A percentile compares a stretch with the other conserved stretches of the same genome.
Conservation (phyloP, 2,113 vertebrate species). For the Heterochromis multidens region DNA sequence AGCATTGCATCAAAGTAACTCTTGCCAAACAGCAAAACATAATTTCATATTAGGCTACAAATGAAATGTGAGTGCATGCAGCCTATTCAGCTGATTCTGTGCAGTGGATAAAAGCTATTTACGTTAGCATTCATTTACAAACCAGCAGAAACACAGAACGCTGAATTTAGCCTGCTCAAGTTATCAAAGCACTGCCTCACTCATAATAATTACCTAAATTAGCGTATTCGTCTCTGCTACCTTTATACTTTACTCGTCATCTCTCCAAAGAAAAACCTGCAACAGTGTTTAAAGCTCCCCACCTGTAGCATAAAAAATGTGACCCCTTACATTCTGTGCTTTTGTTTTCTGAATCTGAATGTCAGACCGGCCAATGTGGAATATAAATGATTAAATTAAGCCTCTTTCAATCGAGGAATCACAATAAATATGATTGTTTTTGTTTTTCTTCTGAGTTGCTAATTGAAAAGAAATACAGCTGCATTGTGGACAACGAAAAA, state of each 20-base stretch:
- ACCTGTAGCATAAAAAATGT: conserved; percentile 25
- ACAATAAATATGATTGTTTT: conserved; percentile 32
- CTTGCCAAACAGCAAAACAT: neutral
- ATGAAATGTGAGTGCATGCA: neutral
- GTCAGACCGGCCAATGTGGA: neutral
- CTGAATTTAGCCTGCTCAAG: neutral
- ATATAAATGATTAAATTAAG: neutral
- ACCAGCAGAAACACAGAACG: neutral
- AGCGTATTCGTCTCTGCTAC: neutral
- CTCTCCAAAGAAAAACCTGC: neutral
- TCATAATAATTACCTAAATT: conserved; percentile 27
- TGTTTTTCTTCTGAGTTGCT: conserved; percentile 3
- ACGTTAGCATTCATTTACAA: conserved; percentile 1
- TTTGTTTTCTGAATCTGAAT: conserved; percentile 10
- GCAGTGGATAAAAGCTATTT: neutral
- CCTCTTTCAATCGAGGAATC: conserved; percentile 29
- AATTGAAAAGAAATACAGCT: conserved; percentile 47
- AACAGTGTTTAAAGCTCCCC: neutral
- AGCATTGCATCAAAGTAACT: neutral
- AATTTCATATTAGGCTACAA: neutral
- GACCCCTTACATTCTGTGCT: neutral
- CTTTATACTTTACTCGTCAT: neutral
- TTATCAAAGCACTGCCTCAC: neutral
- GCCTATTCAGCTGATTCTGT: neutral
- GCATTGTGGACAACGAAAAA: neutral